Conservation (phyloP, 2,888 invertebrate species). For the Apamea epomidion region DNA sequence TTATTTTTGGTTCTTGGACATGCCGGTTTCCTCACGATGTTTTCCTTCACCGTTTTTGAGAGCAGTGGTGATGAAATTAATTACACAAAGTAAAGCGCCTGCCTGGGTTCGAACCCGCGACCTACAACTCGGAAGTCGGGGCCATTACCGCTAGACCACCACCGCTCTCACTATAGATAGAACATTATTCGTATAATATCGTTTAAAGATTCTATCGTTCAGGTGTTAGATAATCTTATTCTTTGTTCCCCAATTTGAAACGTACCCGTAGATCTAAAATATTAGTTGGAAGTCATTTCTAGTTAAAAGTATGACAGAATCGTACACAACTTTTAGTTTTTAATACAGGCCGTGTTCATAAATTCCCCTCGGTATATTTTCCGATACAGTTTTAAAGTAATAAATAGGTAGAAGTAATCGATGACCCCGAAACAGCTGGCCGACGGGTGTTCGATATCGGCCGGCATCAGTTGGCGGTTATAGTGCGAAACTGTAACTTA, state of each 20-base stretch:
- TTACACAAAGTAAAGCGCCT: no score
- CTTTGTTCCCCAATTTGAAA: not conserved
- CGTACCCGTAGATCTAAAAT: not conserved
- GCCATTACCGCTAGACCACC: not conserved
- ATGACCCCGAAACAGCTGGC: constrained; percentile 53
- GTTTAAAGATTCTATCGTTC: not conserved
- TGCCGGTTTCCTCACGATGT: not conserved
- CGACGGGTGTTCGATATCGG: constrained; percentile 58
- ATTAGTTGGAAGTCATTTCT: not conserved
- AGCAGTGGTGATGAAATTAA: not conserved
- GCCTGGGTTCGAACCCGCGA: no score
- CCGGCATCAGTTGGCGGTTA: constrained; percentile 55
- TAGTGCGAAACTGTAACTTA: constrained; percentile 58
- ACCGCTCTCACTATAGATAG: not conserved
- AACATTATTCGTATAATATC: not conserved
- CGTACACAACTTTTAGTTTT: constrained; percentile 24
- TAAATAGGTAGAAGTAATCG: constrained; percentile 57
- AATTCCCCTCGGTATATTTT: constrained; percentile 51
- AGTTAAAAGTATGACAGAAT: not conserved
- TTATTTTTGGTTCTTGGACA: no score
- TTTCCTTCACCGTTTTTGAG: not conserved
- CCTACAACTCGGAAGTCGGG: no score
- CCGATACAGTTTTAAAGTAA: constrained; percentile 55
- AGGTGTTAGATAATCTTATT: not conserved
- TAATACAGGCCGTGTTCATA: constrained; percentile 36